These are phyloP conservation scores for Malurus elegans DNA, from an alignment of 2,113 vertebrate genomes.

Conservation along the genomic window DNA sequence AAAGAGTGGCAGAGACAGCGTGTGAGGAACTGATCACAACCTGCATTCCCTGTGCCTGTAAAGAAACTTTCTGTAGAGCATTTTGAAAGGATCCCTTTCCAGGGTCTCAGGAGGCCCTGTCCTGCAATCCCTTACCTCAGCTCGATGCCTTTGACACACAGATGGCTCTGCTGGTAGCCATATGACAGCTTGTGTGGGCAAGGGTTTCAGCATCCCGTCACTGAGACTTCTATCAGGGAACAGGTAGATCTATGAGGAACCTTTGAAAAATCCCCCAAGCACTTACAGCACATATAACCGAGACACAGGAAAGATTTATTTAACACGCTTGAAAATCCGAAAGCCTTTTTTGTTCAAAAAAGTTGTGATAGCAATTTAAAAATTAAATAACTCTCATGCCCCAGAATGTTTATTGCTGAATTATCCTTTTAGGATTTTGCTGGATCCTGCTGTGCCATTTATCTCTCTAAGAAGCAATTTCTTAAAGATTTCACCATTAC, in stretches of 20 bases:
- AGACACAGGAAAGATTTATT: background rate
- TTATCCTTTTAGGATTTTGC: slow-evolving; percentile 17
- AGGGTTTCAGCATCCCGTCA: background rate
- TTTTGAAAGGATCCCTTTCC: background rate
- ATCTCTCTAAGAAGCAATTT: background rate
- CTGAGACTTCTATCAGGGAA: background rate
- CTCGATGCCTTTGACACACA: background rate
- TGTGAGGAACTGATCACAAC: background rate
- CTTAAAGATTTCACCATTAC: background rate
- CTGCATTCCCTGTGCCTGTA: accelerated
- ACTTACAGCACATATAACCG: background rate
- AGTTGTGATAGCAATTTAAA: slow-evolving; percentile 13
- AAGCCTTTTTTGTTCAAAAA: background rate
- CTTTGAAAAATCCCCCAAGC: background rate
- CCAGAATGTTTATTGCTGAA: background rate
- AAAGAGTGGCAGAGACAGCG: background rate
- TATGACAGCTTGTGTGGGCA: background rate
- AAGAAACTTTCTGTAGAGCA: background rate
- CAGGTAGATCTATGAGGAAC: background rate
- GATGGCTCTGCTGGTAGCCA: background rate
- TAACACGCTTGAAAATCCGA: background rate
- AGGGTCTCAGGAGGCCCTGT: background rate
- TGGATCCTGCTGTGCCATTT: slow-evolving; percentile 1
- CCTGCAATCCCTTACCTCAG: background rate
- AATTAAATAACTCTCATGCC: background rate